Evolutionary conservation across 2,797 vertebrate species (phyloP).

Genomic region (Lacerta bilineata): DNA sequence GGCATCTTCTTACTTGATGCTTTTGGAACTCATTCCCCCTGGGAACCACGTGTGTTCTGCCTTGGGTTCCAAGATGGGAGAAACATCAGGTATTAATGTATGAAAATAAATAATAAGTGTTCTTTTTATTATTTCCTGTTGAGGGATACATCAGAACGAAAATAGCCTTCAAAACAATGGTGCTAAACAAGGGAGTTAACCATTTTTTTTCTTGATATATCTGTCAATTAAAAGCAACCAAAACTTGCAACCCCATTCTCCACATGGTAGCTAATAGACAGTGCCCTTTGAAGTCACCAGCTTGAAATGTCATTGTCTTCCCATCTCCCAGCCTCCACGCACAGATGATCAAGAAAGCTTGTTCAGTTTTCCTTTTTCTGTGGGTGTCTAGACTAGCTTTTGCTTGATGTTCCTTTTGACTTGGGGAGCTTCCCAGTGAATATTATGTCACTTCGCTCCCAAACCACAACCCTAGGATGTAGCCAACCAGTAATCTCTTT

Average conservation of each 20-base stretch:
- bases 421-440: conserved; percentile 43
- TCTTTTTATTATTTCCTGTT: neutral
- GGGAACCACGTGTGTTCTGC: too few species aligned
- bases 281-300: conserved; percentile 31
- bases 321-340: neutral
- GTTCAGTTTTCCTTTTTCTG: conserved; percentile 18
- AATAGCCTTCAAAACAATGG: neutral
- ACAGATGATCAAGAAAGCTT: conserved; percentile 31
- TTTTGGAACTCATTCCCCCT: too few species aligned
- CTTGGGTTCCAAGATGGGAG: too few species aligned
- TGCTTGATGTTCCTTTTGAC: conserved; percentile 15
- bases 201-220: neutral
- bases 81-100: too few species aligned
- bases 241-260: neutral
- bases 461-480: conserved; percentile 64
- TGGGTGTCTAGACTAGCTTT: conserved; percentile 34
- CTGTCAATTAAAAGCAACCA: conserved; percentile 1
- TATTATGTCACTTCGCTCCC: conserved; percentile 54
- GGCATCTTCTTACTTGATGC: too few species aligned
- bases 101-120: neutral
- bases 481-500: conserved; percentile 76
- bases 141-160: neutral
- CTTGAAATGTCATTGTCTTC: neutral
- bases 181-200: neutral
- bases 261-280: conserved; percentile 11